These are phyloP conservation scores for Cladopsammia gracilis DNA, from an alignment of 64 coral and sea anemone species.

Conservation along the genomic window DNA sequence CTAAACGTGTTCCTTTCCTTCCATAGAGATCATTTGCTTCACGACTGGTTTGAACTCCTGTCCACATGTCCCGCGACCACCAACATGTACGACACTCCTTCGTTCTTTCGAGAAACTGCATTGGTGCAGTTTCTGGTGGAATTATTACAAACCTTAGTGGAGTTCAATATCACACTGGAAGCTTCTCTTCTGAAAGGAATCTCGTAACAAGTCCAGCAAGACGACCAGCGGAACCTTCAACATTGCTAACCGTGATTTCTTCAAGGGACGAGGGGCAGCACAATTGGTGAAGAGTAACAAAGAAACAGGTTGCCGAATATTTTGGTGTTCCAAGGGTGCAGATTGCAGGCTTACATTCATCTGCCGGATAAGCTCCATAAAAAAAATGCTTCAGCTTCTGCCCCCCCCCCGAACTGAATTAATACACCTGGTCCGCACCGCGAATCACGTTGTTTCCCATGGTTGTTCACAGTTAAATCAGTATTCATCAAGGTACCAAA, in stretches of 20 bases:
- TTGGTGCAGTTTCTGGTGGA: slow-evolving; percentile 96
- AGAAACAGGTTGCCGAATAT: too few relatives aligned
- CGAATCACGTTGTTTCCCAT: too few relatives aligned
- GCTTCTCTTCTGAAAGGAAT: slow-evolving; percentile 95
- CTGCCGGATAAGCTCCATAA: too few relatives aligned
- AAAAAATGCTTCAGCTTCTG: too few relatives aligned
- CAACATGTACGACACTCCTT: slow-evolving; percentile 96
- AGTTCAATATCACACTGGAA: slow-evolving; percentile 97
- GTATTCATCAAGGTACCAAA: too few relatives aligned
- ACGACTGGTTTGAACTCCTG: slow-evolving; percentile 94
- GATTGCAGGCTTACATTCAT: too few relatives aligned
- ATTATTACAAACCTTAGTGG: slow-evolving; percentile 82
- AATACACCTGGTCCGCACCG: too few relatives aligned
- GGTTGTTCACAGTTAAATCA: too few relatives aligned
- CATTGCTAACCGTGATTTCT: background rate
- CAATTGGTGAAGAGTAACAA: too few relatives aligned
- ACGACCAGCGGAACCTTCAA: background rate
- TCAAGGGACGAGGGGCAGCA: background rate
- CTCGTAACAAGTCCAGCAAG: slow-evolving; percentile 45
- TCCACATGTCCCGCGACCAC: slow-evolving; percentile 91
- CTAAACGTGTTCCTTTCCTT: background rate
- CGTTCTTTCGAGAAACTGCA: slow-evolving; percentile 87
- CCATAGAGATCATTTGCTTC: slow-evolving; percentile 92
- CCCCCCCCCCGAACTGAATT: too few relatives aligned
- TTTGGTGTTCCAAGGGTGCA: too few relatives aligned